Conservation (phyloP, 2,888 invertebrate species). For the Thymelicus sylvestris region DNA sequence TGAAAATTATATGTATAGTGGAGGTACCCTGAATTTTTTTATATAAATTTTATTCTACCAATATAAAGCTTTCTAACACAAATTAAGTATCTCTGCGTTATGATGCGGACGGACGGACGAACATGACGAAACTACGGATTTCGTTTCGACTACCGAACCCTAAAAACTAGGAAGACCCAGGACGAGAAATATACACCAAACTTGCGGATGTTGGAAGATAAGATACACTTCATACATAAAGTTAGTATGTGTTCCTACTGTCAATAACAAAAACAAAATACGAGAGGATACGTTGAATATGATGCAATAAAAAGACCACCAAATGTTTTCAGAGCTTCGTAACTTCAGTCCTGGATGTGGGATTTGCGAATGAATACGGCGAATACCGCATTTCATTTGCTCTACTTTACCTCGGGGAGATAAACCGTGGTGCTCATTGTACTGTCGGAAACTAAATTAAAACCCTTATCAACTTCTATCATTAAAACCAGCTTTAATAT, state of each 20-base stretch:
- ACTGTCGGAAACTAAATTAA: conserved; percentile 25
- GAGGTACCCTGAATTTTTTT: too few species aligned
- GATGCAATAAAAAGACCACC: conserved; percentile 26
- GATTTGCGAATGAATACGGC: conserved; percentile 15
- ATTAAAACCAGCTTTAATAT: not conserved
- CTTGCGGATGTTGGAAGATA: not conserved
- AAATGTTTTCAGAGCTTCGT: conserved; percentile 16
- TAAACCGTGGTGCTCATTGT: conserved; percentile 17
- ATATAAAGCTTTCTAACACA: too few species aligned
- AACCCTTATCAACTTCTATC: conserved; percentile 8
- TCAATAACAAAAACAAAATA: conserved; percentile 21
- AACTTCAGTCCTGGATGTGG: conserved; percentile 17
- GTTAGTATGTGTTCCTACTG: not conserved
- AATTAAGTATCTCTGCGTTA: too few species aligned
- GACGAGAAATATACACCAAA: not conserved
- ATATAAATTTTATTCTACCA: too few species aligned
- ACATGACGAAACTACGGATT: too few species aligned
- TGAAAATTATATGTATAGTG: too few species aligned
- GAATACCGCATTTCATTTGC: conserved; percentile 22
- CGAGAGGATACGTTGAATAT: conserved; percentile 14
- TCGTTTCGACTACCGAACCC: too few species aligned
- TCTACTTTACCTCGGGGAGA: conserved; percentile 23
- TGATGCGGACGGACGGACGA: too few species aligned
- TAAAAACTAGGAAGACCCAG: not conserved
- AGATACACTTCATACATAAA: not conserved